Evolutionary conservation across 2,113 vertebrate genomes (phyloP).

Genomic region (Seriola rivoliana): DNA sequence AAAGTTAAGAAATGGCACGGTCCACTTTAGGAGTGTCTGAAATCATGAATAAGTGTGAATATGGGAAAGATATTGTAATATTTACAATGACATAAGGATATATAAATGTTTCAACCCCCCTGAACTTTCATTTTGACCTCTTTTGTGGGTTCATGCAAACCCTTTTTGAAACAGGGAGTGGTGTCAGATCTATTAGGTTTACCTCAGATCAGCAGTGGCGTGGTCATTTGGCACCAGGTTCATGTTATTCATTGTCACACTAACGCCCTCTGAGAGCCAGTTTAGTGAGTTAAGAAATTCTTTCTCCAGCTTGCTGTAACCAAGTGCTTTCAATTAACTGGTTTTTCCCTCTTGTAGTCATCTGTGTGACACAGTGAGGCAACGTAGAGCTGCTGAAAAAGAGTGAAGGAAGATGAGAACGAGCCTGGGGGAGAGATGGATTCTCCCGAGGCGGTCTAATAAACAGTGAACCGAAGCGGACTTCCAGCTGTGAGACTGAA

Average conservation of each 20-base stretch:
- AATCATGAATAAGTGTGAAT: too few species aligned
- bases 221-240: background rate
- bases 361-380: background rate
- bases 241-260: constrained; percentile 15
- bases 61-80: too few species aligned
- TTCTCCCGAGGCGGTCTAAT: constrained; percentile 16
- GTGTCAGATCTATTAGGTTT: background rate
- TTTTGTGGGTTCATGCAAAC: background rate
- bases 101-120: too few species aligned
- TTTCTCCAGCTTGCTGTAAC: constrained; percentile 4
- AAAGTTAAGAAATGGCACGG: too few species aligned
- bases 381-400: background rate
- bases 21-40: too few species aligned
- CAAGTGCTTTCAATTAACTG: constrained; percentile 19
- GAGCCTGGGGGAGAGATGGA: background rate
- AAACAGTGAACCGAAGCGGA: background rate
- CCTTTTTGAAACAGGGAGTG: background rate
- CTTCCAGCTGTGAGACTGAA: constrained; percentile 15
- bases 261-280: background rate
- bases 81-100: too few species aligned
- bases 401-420: background rate
- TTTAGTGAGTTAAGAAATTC: background rate
- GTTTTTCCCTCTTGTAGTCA: background rate
- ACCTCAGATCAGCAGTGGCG: background rate
- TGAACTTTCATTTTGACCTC: too few species aligned